Percentiles rank a stretch among this genome's conserved stretches.
phyloP scores from a whole-genome alignment of 2,888 invertebrate species.

The Lochmaea capreae region DNA sequence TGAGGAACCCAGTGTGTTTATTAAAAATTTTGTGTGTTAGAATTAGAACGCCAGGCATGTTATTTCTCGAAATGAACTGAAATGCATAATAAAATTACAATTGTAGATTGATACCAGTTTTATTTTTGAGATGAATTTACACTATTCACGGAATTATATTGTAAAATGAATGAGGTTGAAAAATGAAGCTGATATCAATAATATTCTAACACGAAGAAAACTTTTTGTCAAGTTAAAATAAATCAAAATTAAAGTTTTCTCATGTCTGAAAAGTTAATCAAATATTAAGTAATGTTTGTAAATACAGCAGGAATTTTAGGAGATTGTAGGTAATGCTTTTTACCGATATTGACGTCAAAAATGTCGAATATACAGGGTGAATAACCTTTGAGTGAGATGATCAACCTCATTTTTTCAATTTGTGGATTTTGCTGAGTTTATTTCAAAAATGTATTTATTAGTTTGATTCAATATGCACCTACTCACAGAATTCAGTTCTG shows the following conservation, averaged over 20 bases:
- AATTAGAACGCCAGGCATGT: conserved; percentile 26
- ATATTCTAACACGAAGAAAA: background rate
- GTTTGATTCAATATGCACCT: too few relatives aligned
- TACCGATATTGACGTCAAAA: too few relatives aligned
- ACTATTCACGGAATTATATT: too few relatives aligned
- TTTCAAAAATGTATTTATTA: too few relatives aligned
- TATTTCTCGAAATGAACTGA: conserved; percentile 29
- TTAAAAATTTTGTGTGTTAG: conserved; percentile 8
- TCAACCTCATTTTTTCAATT: too few relatives aligned
- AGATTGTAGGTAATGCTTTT: too few relatives aligned
- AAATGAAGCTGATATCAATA: background rate
- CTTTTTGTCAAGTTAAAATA: background rate
- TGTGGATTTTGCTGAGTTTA: too few relatives aligned
- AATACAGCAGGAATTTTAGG: background rate
- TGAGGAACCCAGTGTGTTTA: background rate
- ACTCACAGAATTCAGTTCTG: too few relatives aligned
- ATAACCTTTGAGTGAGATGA: too few relatives aligned
- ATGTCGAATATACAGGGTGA: too few relatives aligned
- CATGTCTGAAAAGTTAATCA: background rate
- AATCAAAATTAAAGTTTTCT: background rate
- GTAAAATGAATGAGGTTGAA: background rate
- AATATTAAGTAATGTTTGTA: background rate
- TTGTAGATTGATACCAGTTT: background rate
- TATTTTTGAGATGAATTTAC: background rate
- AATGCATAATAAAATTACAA: conserved; percentile 9